Base-by-base conservation (phyloP, 2,888 invertebrate species). In the Eremobia ochroleuca region DNA sequence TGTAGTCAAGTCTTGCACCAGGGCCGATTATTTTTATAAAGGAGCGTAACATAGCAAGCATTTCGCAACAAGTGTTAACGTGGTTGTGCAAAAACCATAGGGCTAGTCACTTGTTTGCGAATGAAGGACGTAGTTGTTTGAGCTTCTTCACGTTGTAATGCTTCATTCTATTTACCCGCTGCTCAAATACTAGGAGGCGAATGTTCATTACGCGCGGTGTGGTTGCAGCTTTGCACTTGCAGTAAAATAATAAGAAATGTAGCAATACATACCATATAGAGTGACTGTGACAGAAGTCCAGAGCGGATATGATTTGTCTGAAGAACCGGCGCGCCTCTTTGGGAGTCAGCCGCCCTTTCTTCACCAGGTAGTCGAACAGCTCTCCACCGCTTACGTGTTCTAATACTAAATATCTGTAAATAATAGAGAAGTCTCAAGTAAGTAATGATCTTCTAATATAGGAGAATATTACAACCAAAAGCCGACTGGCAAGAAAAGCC, bases 311-410 rank as follows among this genome's bases (percentile, higher is more conserved):
- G 90, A 99, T 99, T 97, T 99, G 99, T 92, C 99, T 97, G 97
- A 99, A 99, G 97, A 99, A 99, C 91, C 99, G 97, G 81, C 99
- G 97, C 5, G 99, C 99, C 96, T 99, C 99, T 95, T 99, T 99
- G 0, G 99, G 99, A 81, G 99, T 99, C 68, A 99, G 97, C 72
- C 99, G 97, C 65, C 99, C 99, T 94, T 99, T 99, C 96, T 99
- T 99, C 79, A 99, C 99, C 90, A 99, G 97, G 96, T 99, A 99
- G 97, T 99, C 99, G 96, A 99, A 99, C 68, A 99, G 97, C 95
- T 99, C 99, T 0, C 99, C 99, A 1, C 99, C 99, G 76, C 99
- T 99, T 1, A 99, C 99, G 95, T 99, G 99, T 95, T 99, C 99
- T 94, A 99, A 97, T 87, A 99, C 99, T 94, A 99, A 97, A 97